These are phyloP conservation scores for Ibidorhyncha struthersii DNA, from an alignment of 2,113 vertebrate genomes.

Conservation along the genomic window DNA sequence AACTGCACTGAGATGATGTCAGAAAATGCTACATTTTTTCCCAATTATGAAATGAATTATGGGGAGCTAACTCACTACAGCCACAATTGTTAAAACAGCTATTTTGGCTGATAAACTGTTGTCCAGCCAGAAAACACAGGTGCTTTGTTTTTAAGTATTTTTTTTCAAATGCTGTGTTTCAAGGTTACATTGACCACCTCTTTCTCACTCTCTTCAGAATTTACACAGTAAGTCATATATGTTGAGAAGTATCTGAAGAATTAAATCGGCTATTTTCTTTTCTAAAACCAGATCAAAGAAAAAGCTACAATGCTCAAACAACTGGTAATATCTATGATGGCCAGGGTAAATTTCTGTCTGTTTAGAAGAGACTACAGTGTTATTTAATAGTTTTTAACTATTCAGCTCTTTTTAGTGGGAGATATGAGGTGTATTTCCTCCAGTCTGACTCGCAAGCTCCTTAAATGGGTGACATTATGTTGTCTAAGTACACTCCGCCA, in stretches of 20 bases:
- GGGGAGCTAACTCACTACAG: slow-evolving; percentile 48
- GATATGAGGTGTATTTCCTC: not conserved
- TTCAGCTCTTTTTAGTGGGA: not conserved
- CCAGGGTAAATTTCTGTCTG: not conserved
- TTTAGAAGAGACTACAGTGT: not conserved
- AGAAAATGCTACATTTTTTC: slow-evolving; percentile 74
- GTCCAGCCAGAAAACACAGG: slow-evolving; percentile 71
- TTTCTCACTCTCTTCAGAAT: not conserved
- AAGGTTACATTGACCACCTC: slow-evolving; percentile 26
- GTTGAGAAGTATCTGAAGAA: not conserved
- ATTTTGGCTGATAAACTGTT: slow-evolving; percentile 60
- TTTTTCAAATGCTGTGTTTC: slow-evolving; percentile 18
- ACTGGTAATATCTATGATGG: not conserved
- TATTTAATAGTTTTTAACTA: not conserved
- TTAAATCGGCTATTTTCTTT: not conserved
- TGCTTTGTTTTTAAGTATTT: slow-evolving; percentile 60
- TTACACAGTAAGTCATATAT: not conserved
- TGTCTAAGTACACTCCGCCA: not conserved
- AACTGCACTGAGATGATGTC: slow-evolving; percentile 68
- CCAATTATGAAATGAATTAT: slow-evolving; percentile 74
- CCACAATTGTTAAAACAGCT: slow-evolving; percentile 57
- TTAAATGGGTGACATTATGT: not conserved
- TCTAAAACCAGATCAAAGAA: not conserved
- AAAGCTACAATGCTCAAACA: not conserved
- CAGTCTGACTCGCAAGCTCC: not conserved